Base-by-base conservation (phyloP, 2,113 vertebrate genomes). In the Nothoprocta perdicaria region DNA sequence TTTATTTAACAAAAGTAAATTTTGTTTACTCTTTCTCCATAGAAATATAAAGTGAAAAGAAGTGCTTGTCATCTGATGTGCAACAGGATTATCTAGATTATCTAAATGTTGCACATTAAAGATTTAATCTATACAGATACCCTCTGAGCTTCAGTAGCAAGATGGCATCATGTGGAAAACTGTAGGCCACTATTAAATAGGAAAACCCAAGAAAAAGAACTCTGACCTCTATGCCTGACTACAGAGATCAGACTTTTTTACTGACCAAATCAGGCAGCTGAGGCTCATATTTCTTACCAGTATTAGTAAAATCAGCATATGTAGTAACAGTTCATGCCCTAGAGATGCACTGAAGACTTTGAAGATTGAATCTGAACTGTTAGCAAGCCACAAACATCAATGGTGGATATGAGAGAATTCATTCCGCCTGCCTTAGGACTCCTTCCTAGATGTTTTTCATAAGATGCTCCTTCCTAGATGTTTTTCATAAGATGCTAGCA, bases 41-140 rank as follows among this genome's bases (percentile, higher is more conserved):
- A 95, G 66, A 96, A 96, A 97, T 96, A 97, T 94, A 97, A 79
- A 97, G n/a, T 57, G 61, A 92, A 85, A 96, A 94, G n/a, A 90
- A 95, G 48, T 93, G 58, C 62, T 95, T 88, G 78, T 45, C 71
- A 88, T 69, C 66, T 86, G 35, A 84, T 74, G 69, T 91, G 85
- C 89, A 93, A 80, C 33, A 84, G 31, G 63, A 61, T 45, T 86
- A 74, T 57, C 80, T 85, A 29, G 63, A 61, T 45, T 86, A 74
- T 57, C 80, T 85, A 87, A 95, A 86, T 72, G 9, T 86, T 72
- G 83, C 35, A 17, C 66, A 80, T 33, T 68, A 88, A 90, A 92
- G 26, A 4, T 87, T 89, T 79, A 68, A 13, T 77, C 52, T 93
- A 22, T 86, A 83, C n/a, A 91, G 53, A 91, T 27, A 72, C 35